Conservation (phyloP, 2,797 vertebrate genomes). For the Ambastaia sidthimunki region DNA sequence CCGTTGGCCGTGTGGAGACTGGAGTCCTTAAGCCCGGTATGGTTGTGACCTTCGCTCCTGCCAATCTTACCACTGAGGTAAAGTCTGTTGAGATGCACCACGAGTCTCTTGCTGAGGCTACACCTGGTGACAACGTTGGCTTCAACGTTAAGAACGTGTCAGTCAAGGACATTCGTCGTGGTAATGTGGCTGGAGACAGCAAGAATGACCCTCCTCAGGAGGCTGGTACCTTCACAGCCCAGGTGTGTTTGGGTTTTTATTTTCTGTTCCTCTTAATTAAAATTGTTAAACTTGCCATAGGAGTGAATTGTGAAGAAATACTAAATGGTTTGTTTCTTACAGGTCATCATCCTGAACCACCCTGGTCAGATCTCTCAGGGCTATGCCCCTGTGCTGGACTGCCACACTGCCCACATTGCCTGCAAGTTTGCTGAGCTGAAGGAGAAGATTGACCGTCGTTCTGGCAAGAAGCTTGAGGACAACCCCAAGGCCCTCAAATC, state of each 20-base stretch:
- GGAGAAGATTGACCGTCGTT: slow-evolving; percentile 68
- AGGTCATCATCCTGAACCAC: slow-evolving; percentile 74
- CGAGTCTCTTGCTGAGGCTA: slow-evolving; percentile 65
- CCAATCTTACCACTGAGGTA: slow-evolving; percentile 68
- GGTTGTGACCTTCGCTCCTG: slow-evolving; percentile 67
- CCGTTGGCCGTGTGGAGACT: slow-evolving; percentile 69
- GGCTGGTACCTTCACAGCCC: slow-evolving; percentile 65
- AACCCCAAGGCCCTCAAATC: slow-evolving; percentile 71
- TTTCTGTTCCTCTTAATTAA: neutral
- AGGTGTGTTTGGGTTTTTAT: slow-evolving; percentile 52
- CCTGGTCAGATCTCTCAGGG: slow-evolving; percentile 65
- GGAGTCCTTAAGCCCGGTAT: slow-evolving; percentile 67
- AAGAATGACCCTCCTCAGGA: slow-evolving; percentile 68
- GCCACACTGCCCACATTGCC: slow-evolving; percentile 70
- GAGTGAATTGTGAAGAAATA: neutral
- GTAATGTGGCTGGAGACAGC: slow-evolving; percentile 72
- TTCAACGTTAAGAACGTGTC: slow-evolving; percentile 72
- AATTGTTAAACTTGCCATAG: no score
- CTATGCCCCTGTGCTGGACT: slow-evolving; percentile 71
- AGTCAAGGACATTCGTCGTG: slow-evolving; percentile 71
- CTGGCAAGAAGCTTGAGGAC: slow-evolving; percentile 73
- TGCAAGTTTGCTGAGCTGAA: slow-evolving; percentile 69
- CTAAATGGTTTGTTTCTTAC: neutral
- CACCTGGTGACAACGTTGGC: slow-evolving; percentile 69
- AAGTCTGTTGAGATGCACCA: slow-evolving; percentile 72